Conservation (phyloP, 2,797 vertebrate genomes). For the Botia kubotai region DNA sequence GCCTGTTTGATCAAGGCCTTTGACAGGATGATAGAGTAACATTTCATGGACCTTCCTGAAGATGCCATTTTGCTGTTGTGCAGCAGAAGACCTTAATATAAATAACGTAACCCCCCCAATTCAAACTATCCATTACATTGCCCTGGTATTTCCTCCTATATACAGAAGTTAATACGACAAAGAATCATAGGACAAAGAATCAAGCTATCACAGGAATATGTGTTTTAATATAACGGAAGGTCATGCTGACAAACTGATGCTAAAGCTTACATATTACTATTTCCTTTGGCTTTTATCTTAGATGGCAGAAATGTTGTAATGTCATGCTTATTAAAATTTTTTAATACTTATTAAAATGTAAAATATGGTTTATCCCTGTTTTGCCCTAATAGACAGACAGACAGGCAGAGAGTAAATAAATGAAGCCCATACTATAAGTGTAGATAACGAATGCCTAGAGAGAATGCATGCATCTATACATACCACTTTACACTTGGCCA, state of each 20-base stretch:
- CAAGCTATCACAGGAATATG: constrained; percentile 42
- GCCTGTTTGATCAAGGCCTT: constrained; percentile 70
- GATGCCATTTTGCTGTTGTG: constrained; percentile 52
- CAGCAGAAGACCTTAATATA: constrained; percentile 62
- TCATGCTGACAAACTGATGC: constrained; percentile 36
- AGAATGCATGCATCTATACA: constrained; percentile 73
- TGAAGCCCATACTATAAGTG: constrained; percentile 71
- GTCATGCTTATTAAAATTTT: background rate
- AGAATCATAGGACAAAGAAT: background rate
- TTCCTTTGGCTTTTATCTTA: background rate
- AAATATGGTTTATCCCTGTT: constrained; percentile 36
- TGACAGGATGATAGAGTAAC: constrained; percentile 61
- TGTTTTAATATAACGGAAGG: constrained; percentile 3
- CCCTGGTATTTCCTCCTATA: background rate
- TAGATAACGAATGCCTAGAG: constrained; percentile 59
- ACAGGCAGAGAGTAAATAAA: constrained; percentile 41
- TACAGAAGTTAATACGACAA: constrained; percentile 32
- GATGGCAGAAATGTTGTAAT: constrained; percentile 26
- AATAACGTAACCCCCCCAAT: constrained; percentile 55
- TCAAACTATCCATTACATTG: constrained; percentile 54
- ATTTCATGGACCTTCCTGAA: constrained; percentile 65
- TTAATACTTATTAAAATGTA: background rate
- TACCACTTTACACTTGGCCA: constrained; percentile 80
- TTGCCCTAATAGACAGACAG: constrained; percentile 67
- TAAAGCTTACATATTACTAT: constrained; percentile 37